Evolutionary conservation across 2,888 invertebrate genomes (phyloP).

Genomic region (Latrodectus elegans): DNA sequence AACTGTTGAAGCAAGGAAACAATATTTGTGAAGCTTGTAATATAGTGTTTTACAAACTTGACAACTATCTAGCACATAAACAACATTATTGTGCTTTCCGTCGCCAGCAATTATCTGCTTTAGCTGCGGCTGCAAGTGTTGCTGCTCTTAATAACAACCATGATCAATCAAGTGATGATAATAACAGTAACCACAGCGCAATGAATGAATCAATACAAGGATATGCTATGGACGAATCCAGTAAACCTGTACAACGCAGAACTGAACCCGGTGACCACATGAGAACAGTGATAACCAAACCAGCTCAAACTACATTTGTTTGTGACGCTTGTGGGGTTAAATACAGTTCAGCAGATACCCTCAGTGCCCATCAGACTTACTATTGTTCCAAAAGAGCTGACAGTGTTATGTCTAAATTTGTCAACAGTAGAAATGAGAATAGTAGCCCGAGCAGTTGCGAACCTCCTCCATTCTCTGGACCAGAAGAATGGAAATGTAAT

Average conservation of each 20-base stretch:
- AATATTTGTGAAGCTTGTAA: slow-evolving; percentile 97
- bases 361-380: slow-evolving; percentile 94
- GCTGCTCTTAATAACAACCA: neutral
- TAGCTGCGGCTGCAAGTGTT: slow-evolving; percentile 46
- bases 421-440: slow-evolving; percentile 73
- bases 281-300: slow-evolving; percentile 28
- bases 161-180: slow-evolving; percentile 42
- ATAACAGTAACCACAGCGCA: slow-evolving; percentile 46
- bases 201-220: slow-evolving; percentile 4
- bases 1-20: slow-evolving; percentile 90
- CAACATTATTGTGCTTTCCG: slow-evolving; percentile 89
- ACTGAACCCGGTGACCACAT: slow-evolving; percentile 12
- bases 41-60: slow-evolving; percentile 96
- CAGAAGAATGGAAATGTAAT: slow-evolving; percentile 84
- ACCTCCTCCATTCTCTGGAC: slow-evolving; percentile 74
- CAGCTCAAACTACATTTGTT: slow-evolving; percentile 78
- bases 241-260: neutral
- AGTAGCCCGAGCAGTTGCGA: slow-evolving; percentile 73
- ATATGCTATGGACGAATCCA: slow-evolving; percentile 6
- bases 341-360: slow-evolving; percentile 93
- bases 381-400: slow-evolving; percentile 86
- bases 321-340: slow-evolving; percentile 96
- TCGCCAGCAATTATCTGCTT: slow-evolving; percentile 73
- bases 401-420: slow-evolving; percentile 65
- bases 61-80: slow-evolving; percentile 95